A percentile compares a stretch with the other conserved stretches of the same genome.
These are phyloP conservation scores for Parus major DNA, from an alignment of 2,113 vertebrate species.

Conservation along the genomic window DNA sequence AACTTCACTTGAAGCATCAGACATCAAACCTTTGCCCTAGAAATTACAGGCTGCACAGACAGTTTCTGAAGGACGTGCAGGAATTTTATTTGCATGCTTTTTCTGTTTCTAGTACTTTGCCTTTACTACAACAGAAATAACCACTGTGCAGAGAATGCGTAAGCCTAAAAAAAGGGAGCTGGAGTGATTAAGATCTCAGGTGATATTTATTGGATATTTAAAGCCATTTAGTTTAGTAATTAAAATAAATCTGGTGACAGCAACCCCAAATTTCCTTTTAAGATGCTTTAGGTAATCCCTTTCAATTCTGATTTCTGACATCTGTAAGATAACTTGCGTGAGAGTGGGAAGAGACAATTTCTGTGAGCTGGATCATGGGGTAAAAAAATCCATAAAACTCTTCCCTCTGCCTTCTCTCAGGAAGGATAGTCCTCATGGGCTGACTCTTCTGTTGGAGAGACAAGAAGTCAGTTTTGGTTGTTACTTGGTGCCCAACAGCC, in stretches of 20 bases:
- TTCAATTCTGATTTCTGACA: background rate
- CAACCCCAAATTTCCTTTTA: background rate
- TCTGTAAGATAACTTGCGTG: background rate
- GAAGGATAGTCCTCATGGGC: background rate
- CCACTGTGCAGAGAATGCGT: background rate
- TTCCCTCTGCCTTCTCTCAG: background rate
- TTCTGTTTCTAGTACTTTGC: background rate
- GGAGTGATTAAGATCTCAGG: background rate
- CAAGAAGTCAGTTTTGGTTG: background rate
- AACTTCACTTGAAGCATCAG: slow-evolving; percentile 31
- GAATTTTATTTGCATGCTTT: slow-evolving; percentile 47
- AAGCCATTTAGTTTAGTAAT: background rate
- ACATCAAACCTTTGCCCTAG: slow-evolving; percentile 38
- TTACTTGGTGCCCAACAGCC: background rate
- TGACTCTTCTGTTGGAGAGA: background rate
- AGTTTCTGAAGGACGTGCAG: slow-evolving; percentile 9
- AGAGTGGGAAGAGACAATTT: background rate
- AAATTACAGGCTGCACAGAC: slow-evolving; percentile 27
- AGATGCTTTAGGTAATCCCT: background rate
- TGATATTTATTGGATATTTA: background rate
- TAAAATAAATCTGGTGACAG: background rate
- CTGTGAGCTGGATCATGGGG: background rate
- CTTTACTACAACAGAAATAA: background rate
- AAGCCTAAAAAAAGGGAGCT: background rate
- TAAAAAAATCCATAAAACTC: background rate